Evolutionary conservation across 1,140 invertebrate species (phyloP).

Genomic region (Calosoma granatense): DNA sequence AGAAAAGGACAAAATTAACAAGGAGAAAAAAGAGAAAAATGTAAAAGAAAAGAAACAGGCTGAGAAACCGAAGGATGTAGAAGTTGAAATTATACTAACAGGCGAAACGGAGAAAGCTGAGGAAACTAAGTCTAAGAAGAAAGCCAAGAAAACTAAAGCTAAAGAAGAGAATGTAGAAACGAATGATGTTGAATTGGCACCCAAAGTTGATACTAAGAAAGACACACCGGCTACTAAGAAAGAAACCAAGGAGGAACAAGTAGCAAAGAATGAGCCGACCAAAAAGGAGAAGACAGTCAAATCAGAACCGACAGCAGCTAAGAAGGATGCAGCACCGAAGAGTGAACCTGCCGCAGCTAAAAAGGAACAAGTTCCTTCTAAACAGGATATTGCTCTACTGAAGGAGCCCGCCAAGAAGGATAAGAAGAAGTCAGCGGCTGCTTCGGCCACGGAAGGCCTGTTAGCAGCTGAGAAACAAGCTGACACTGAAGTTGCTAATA

Average conservation of each 20-base stretch:
- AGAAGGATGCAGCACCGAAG: constrained; percentile 1
- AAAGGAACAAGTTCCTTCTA: constrained; percentile 3
- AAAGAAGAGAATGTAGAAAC: neutral
- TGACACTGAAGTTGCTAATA: constrained; percentile 22
- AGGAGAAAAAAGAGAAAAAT: constrained; percentile 28
- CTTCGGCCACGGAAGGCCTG: neutral
- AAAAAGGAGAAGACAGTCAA: constrained; percentile 10
- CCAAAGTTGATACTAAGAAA: constrained; percentile 7
- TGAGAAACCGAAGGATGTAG: constrained; percentile 14
- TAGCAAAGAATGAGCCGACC: constrained; percentile 17
- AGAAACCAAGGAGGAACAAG: constrained; percentile 21
- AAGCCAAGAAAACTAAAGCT: constrained; percentile 26
- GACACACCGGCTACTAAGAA: constrained; percentile 8
- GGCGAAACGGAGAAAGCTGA: constrained; percentile 24
- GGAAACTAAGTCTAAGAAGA: constrained; percentile 39
- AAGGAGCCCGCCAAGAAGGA: constrained; percentile 29
- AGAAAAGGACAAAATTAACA: constrained; percentile 27
- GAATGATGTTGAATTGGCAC: neutral
- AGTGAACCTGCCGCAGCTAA: neutral
- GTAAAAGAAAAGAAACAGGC: constrained; percentile 33
- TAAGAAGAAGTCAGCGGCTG: constrained; percentile 24
- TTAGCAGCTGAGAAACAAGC: constrained; percentile 25
- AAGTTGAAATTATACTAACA: constrained; percentile 19
- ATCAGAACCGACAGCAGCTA: constrained; percentile 10
- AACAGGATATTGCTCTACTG: constrained; percentile 10